These are phyloP conservation scores for Pomatostomus ruficeps DNA, from an alignment of 2,113 vertebrate genomes.

Conservation along the genomic window DNA sequence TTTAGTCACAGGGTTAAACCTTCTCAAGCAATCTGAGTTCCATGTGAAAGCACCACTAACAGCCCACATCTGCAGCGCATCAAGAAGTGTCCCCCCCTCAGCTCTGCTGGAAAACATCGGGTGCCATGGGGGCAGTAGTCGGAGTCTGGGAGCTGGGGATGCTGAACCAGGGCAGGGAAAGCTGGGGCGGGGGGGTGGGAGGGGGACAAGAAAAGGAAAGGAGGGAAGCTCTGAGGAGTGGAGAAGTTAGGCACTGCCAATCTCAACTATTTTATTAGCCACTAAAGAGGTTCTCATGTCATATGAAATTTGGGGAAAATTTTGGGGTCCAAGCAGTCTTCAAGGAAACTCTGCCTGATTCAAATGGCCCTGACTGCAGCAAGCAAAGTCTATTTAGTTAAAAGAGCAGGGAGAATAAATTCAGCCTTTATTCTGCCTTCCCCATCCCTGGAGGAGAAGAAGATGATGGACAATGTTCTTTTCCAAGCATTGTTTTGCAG, in stretches of 20 bases:
- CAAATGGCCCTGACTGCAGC: not conserved
- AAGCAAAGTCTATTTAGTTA: not conserved
- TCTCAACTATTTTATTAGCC: not conserved
- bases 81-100: not conserved
- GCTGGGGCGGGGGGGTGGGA: fast-evolving
- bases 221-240: fast-evolving
- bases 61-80: constrained; percentile 52
- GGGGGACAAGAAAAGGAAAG: not conserved
- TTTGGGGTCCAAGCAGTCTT: not conserved
- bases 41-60: constrained; percentile 23
- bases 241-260: not conserved
- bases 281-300: not conserved
- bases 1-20: constrained; percentile 56
- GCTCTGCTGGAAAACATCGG: not conserved
- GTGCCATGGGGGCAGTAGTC: not conserved
- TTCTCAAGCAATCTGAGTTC: constrained; percentile 35
- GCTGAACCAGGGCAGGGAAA: not conserved
- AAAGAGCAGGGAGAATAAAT: not conserved
- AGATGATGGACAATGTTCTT: not conserved
- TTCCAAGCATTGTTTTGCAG: fast-evolving
- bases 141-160: not conserved
- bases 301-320: not conserved
- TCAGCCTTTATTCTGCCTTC: not conserved
- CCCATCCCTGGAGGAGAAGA: not conserved
- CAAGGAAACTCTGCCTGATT: not conserved